Percentiles rank a stretch among this genome's conserved stretches.
Conservation (phyloP, 1,140 invertebrate species). For the Tenebrio molitor region DNA sequence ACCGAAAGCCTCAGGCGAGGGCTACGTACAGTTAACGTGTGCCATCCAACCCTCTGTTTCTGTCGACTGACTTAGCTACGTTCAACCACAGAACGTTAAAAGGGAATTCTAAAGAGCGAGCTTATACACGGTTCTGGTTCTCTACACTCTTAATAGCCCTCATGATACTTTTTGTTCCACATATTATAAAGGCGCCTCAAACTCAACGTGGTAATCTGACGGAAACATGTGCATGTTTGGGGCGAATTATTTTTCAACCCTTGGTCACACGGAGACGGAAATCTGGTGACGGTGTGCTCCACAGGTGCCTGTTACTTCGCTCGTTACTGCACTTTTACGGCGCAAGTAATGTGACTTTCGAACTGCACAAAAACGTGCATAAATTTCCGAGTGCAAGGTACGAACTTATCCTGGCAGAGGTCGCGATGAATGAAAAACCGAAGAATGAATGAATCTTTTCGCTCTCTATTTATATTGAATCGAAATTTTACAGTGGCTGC, state of each 20-base stretch:
- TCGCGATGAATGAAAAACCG: slow-evolving; percentile 27
- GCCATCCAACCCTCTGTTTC: slow-evolving; percentile 44
- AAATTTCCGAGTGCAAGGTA: slow-evolving; percentile 28
- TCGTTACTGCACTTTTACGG: too few species aligned
- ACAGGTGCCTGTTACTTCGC: slow-evolving; percentile 6
- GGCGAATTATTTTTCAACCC: too few species aligned
- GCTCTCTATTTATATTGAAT: slow-evolving; percentile 38
- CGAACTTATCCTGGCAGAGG: slow-evolving; percentile 16
- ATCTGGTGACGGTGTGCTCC: too few species aligned
- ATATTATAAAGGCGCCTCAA: slow-evolving; percentile 25
- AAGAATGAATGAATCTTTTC: slow-evolving; percentile 38
- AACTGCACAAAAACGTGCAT: too few species aligned
- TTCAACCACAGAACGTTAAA: slow-evolving; percentile 46
- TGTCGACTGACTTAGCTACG: slow-evolving; percentile 48
- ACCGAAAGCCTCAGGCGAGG: slow-evolving; percentile 37
- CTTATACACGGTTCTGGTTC: slow-evolving; percentile 35
- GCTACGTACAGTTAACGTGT: slow-evolving; percentile 42
- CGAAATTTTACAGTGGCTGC: slow-evolving; percentile 31
- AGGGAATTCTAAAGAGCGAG: slow-evolving; percentile 48
- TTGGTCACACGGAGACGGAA: too few species aligned
- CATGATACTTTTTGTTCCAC: slow-evolving; percentile 36
- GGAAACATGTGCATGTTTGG: slow-evolving; percentile 3
- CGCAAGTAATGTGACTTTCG: too few species aligned
- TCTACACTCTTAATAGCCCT: slow-evolving; percentile 37
- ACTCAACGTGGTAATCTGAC: slow-evolving; percentile 18